Percentiles rank a stretch among this genome's conserved stretches.
Evolutionary conservation across 1,140 invertebrate genomes (phyloP).

Genomic region (Aphelinus atriplicis): DNA sequence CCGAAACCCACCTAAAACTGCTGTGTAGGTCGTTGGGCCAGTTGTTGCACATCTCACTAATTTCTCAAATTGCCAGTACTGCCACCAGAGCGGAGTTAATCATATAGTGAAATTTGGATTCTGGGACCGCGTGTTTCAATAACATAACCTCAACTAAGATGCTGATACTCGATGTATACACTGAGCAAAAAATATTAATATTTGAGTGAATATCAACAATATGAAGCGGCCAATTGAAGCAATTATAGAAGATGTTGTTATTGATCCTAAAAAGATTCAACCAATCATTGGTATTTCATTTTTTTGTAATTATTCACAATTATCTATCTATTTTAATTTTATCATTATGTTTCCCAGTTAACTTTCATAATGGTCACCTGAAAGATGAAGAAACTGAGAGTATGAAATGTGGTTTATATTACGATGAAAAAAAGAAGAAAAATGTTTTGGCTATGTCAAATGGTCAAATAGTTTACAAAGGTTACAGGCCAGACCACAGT

Average conservation of each 20-base stretch:
- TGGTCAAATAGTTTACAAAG: slow-evolving; percentile 58
- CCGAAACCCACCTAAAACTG: too few species aligned
- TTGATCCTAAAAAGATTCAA: slow-evolving; percentile 51
- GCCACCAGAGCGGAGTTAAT: too few species aligned
- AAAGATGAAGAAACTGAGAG: slow-evolving; percentile 53
- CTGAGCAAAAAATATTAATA: too few species aligned
- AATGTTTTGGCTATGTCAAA: slow-evolving; percentile 56
- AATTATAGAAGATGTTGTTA: slow-evolving; percentile 52
- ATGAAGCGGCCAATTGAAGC: slow-evolving; percentile 50
- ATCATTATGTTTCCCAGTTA: slow-evolving; percentile 48
- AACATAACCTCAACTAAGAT: neutral
- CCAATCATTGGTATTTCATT: slow-evolving; percentile 54
- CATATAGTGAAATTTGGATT: neutral
- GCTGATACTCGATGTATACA: too few species aligned
- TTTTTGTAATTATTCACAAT: neutral
- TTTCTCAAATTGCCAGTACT: too few species aligned
- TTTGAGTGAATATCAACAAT: neutral
- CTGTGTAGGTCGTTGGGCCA: too few species aligned
- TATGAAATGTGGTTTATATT: slow-evolving; percentile 56
- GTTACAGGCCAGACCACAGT: slow-evolving; percentile 50
- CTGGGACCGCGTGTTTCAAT: neutral
- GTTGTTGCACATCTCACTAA: too few species aligned
- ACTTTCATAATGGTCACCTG: slow-evolving; percentile 59
- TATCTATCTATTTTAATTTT: neutral
- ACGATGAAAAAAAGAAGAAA: slow-evolving; percentile 49